Conservation (phyloP, 2,797 vertebrate species). For the Cyclura pinguis region DNA sequence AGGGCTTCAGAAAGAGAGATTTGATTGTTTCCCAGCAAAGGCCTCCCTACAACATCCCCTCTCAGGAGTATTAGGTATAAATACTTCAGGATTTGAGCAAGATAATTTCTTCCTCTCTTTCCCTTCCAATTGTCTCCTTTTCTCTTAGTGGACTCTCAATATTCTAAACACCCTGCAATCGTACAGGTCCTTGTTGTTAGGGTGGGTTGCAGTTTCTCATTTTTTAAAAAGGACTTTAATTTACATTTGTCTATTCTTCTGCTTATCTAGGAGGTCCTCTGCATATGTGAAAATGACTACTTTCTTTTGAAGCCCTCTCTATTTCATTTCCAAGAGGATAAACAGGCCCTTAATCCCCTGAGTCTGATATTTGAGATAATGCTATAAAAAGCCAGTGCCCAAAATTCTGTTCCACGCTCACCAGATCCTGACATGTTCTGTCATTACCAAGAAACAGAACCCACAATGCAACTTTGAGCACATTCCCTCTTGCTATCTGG, state of each 20-base stretch:
- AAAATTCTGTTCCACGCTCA: not conserved
- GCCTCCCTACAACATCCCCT: too few relatives aligned
- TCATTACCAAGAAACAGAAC: not conserved
- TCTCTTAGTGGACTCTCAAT: not conserved
- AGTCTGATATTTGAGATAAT: not conserved
- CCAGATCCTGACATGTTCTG: not conserved
- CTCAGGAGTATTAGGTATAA: too few relatives aligned
- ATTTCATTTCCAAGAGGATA: not conserved
- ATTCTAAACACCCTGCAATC: too few relatives aligned
- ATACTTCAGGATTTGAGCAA: too few relatives aligned
- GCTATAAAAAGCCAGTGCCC: not conserved
- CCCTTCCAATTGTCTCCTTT: not conserved
- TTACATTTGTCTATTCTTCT: not conserved
- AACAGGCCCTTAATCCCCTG: not conserved
- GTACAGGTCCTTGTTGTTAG: not conserved
- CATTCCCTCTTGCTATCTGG: not conserved
- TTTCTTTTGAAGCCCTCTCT: not conserved
- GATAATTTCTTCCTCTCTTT: not conserved
- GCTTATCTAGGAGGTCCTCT: not conserved
- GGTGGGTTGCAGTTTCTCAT: not conserved
- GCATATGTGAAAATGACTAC: not conserved
- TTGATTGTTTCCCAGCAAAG: too few relatives aligned
- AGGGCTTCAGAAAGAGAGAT: too few relatives aligned
- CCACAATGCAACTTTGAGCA: not conserved
- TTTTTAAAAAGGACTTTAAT: too few relatives aligned